These are phyloP conservation scores for Tautogolabrus adspersus DNA, from an alignment of 2,113 vertebrate species.

Conservation along the genomic window DNA sequence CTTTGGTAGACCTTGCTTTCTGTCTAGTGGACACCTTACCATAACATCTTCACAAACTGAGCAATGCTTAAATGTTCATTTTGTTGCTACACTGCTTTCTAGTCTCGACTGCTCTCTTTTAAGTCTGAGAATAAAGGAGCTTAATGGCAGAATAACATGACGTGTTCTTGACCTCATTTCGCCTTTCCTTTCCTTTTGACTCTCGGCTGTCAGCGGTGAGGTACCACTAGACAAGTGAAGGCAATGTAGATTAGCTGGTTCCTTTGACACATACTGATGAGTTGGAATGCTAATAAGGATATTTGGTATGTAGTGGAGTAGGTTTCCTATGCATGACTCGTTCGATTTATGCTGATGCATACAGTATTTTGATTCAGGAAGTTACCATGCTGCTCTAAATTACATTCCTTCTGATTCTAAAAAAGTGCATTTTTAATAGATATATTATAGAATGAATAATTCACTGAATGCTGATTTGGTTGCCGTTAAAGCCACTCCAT, in stretches of 20 bases:
- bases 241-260: neutral
- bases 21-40: neutral
- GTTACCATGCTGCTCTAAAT: neutral
- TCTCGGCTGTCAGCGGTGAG: conserved; percentile 1
- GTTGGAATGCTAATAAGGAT: neutral
- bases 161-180: conserved; percentile 21
- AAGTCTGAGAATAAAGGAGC: neutral
- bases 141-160: neutral
- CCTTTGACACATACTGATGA: conserved; percentile 6
- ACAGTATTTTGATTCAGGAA: neutral
- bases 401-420: conserved; percentile 4
- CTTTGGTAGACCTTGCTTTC: neutral
- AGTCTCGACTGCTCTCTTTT: neutral
- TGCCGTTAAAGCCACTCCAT: conserved; percentile 36
- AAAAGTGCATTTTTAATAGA: neutral
- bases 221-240: neutral
- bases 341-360: neutral
- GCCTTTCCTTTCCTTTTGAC: neutral
- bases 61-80: neutral
- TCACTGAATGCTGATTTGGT: conserved; percentile 28
- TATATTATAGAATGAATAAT: conserved; percentile 9
- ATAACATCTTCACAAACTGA: neutral
- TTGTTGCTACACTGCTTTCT: neutral
- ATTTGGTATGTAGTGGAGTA: neutral
- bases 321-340: neutral